Percentiles rank a stretch among this genome's conserved stretches.
Conservation (phyloP, 2,888 invertebrate species). For the Agrilus biguttatus region DNA sequence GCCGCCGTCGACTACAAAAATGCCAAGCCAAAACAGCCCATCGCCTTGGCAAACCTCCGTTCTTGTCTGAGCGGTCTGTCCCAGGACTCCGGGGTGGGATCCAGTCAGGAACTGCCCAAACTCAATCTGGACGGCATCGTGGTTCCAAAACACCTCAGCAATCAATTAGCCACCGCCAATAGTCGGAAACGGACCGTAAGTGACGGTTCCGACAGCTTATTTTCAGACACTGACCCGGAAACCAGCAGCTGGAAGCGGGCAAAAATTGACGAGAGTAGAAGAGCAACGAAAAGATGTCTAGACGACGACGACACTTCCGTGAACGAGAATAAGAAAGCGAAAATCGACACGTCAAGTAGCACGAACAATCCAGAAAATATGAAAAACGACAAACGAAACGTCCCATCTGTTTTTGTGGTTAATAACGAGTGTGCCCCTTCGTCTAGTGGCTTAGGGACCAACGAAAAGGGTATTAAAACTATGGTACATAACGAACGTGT, state of each 20-base stretch:
- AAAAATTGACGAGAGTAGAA: neutral
- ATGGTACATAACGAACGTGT: no score
- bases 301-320: neutral
- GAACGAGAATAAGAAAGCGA: neutral
- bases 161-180: neutral
- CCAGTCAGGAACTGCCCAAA: conserved; percentile 25
- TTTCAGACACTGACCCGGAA: neutral
- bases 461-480: no score
- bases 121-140: conserved; percentile 24
- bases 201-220: neutral
- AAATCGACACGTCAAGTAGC: no score
- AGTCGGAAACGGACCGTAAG: neutral
- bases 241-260: neutral
- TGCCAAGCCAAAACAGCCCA: conserved; percentile 19
- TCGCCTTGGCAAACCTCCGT: conserved; percentile 25
- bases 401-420: neutral
- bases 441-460: no score
- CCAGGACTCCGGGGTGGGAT: conserved; percentile 30
- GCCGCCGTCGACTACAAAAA: neutral
- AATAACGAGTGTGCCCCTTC: no score
- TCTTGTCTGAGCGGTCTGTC: conserved; percentile 23
- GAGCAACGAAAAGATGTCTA: neutral
- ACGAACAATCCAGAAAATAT: conserved; percentile 1
- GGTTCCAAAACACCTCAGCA: conserved; percentile 19
- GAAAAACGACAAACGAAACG: conserved; percentile 2